Evolutionary conservation across 2,888 invertebrate species (phyloP), one percentile per base, ranked within the genome.

Genomic region (Saturnia pavonia): DNA sequence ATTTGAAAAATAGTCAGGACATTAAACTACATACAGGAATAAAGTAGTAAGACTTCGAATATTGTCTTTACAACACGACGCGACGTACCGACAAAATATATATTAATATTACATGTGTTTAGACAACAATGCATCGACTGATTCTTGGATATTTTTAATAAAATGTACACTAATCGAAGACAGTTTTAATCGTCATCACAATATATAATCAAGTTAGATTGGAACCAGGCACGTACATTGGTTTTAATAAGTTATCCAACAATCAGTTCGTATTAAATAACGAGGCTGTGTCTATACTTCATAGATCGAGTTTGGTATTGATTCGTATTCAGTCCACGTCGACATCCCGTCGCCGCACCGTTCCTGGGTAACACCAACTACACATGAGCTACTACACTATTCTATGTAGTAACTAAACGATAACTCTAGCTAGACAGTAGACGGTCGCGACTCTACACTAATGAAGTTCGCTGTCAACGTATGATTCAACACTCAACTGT

Each of bases 1-100:
- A 81, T 78, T 79, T 77, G 71, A 75, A 74, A 69, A 74, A 82
- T 85, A 84, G 83, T 84, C 80, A 82, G 51, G 51, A 70, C n/a
- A 67, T 43, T 67, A 70, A 42, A 22, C 42, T 70, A 70, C 63
- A 70, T 42, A 67, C 19, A 8, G 19, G 25, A 42, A 25, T 42
- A 42, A 19, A 40, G 42, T 8, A 25, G 57, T 9, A 51, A 48
- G 9, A n/a, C n/a, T 9, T 65, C 51, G 34, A 16, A 16, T 9
- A 48, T 9, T 34, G 25, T 66, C 1, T 14, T 65, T 14, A 45
- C 48, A 43, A n/a, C 22, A n/a, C n/a, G n/a, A n/a, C n/a, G n/a
- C n/a, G n/a, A n/a, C n/a, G 19, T 11, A 54, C 7, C 7, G 1
- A 54, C 1, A 22, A n/a, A 22, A n/a, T n/a, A 54, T n/a, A 1